A percentile compares a stretch with the other conserved stretches of the same genome.
phyloP scores from a whole-genome alignment of 1,140 invertebrate species.

The Melitaea cinxia region DNA sequence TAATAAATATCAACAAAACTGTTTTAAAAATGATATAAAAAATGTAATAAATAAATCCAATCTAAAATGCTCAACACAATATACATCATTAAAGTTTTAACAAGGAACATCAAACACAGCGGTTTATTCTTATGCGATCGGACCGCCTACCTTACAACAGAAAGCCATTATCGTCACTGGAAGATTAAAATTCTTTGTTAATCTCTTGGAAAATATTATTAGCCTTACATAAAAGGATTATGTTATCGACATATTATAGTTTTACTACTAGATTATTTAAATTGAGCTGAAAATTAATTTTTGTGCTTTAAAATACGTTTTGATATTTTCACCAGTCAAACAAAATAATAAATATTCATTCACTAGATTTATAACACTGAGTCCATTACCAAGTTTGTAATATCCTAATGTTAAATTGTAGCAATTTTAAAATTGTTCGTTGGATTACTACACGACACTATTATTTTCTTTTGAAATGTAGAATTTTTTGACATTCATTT shows the following conservation, averaged over 20 bases:
- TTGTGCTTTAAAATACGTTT: too few species aligned
- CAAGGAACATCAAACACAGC: neutral
- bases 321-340: too few species aligned
- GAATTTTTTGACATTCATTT: too few species aligned
- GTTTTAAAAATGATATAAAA: neutral
- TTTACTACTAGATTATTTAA: neutral
- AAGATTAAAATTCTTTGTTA: conserved; percentile 48
- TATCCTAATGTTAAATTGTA: too few species aligned
- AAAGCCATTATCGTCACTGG: conserved; percentile 43
- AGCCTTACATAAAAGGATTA: neutral
- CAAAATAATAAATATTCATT: too few species aligned
- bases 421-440: too few species aligned
- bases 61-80: neutral
- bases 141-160: conserved; percentile 31
- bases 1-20: neutral
- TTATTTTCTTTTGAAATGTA: too few species aligned
- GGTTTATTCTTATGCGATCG: conserved; percentile 25
- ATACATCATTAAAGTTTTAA: conserved; percentile 2
- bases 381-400: too few species aligned
- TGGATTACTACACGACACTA: too few species aligned
- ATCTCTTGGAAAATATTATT: conserved; percentile 7
- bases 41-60: neutral
- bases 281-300: too few species aligned
- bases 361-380: too few species aligned
- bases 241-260: neutral